Evolutionary conservation across 2,888 invertebrate genomes (phyloP).

Genomic region (Eulithis testata): DNA sequence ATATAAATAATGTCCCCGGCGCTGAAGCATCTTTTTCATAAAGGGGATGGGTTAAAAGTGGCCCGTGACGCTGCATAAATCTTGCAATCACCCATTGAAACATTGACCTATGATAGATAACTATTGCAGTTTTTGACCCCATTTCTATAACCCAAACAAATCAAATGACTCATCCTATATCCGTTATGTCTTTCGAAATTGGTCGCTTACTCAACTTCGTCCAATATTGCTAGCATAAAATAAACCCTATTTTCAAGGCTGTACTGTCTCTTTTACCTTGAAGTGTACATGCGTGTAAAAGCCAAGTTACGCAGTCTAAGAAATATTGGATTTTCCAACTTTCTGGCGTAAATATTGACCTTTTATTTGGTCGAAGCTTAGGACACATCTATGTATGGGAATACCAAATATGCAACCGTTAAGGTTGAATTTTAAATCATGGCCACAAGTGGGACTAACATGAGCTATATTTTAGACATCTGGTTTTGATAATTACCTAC

Average conservation of each 20-base stretch:
- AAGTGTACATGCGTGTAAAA: background rate
- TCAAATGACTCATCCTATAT: slow-evolving; percentile 33
- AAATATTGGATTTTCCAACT: slow-evolving; percentile 12
- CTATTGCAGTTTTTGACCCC: slow-evolving; percentile 12
- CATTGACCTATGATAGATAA: background rate
- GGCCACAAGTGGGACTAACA: too few species aligned
- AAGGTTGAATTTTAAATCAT: background rate
- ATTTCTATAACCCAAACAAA: slow-evolving; percentile 30
- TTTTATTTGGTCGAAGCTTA: background rate
- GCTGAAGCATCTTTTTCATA: too few species aligned
- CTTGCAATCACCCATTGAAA: background rate
- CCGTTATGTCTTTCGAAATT: slow-evolving; percentile 35
- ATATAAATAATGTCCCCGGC: too few species aligned
- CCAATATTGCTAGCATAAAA: slow-evolving; percentile 3
- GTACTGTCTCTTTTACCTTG: slow-evolving; percentile 14
- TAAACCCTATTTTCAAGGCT: slow-evolving; percentile 21
- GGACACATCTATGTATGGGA: slow-evolving; percentile 1
- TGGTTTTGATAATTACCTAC: too few species aligned
- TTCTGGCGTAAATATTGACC: slow-evolving; percentile 2
- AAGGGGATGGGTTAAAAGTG: too few species aligned
- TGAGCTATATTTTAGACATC: too few species aligned
- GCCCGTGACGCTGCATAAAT: too few species aligned
- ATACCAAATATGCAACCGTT: background rate
- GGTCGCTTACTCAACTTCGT: slow-evolving; percentile 23
- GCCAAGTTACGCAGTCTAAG: slow-evolving; percentile 1